Evolutionary conservation across 2,797 vertebrate species (phyloP), one percentile per base, ranked within the genome.

Genomic region (Chaunax sp.): DNA sequence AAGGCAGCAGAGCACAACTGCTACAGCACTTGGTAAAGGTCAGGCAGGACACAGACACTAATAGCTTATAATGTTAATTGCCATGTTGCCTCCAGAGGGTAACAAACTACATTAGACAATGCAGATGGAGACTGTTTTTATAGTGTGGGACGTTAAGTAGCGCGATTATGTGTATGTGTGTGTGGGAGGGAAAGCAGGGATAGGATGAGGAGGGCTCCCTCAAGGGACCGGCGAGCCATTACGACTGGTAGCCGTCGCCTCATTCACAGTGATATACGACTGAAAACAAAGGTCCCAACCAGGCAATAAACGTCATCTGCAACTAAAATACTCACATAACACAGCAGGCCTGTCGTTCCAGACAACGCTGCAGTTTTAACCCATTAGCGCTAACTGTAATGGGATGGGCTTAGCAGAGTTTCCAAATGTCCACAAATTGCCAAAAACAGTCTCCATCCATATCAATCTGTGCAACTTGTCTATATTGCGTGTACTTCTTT

Each of bases 51-150:
- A 43, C 6, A 54, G 28, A 50, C 49, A 41, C 81, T 81, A 82
- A 91, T 72, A 64, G 69, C 63, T 64, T 51, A 38, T 83, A 55
- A 91, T 85, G 77, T 41, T 80, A 83, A 90, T 75, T 75, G 79
- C 76, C 8, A 37, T 25, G 19, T 35, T 49, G 66, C 57, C 81
- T 73, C 75, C 22, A 68, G 74, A 80, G 77, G 38, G 64, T 33
- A 78, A 75, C 51, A 75, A 80, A 81, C 62, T 64, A 19, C 85
- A 87, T 86, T 79, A 87, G 76, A 60, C 50, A 25, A n/a, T 69
- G 50, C 0, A 7, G 74, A 77, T 69, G 77, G 76, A 69, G 62
- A 59, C 43, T 43, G 60, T 51, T 76, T 72, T 83, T 86, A 70
- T 57, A n/a, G 64, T 18, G 70, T 26, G 33, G 33, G 61, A 28